Percentiles rank a stretch among this genome's conserved stretches.
Evolutionary conservation across 2,113 vertebrate genomes (phyloP).

Genomic region (Hemiprocne comata): DNA sequence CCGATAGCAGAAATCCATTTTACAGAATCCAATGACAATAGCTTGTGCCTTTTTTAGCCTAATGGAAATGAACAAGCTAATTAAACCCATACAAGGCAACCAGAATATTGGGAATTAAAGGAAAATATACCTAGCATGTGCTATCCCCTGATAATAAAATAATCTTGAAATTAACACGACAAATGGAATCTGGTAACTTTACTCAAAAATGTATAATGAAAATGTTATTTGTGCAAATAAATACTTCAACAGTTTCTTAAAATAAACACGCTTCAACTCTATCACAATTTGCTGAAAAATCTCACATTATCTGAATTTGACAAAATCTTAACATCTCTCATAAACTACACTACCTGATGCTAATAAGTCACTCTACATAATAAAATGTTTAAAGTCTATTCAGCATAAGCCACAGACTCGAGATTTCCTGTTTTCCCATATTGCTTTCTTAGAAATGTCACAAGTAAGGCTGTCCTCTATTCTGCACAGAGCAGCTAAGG

Average conservation of each 20-base stretch:
- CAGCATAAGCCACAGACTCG: background rate
- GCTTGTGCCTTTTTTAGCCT: constrained; percentile 40
- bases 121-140: background rate
- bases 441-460: background rate
- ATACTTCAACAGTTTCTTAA: background rate
- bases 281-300: background rate
- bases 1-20: constrained; percentile 72
- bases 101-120: constrained; percentile 31
- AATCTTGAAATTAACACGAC: background rate
- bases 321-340: background rate
- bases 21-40: constrained; percentile 55
- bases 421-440: background rate
- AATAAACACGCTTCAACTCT: background rate
- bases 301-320: background rate
- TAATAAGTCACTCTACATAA: background rate
- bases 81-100: constrained; percentile 29
- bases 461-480: background rate
- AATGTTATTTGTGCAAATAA: background rate
- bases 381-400: background rate
- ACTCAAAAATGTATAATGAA: background rate
- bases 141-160: background rate
- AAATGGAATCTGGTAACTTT: background rate
- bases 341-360: background rate
- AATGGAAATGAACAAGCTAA: constrained; percentile 52
- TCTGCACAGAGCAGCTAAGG: background rate